Conservation (phyloP, 2,888 invertebrate genomes). For the Halictus quadricinctus region DNA sequence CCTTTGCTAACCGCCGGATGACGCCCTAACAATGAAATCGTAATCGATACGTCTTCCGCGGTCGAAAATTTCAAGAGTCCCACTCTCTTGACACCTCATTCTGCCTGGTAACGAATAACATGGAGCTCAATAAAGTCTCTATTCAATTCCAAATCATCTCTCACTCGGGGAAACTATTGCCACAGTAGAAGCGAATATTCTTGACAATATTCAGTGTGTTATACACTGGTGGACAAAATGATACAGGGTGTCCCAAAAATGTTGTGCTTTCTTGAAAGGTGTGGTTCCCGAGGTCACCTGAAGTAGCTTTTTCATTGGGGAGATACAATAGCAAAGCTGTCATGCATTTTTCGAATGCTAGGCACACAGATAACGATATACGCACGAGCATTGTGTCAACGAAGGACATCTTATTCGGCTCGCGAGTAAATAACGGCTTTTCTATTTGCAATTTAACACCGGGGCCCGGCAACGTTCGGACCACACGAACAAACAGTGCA, state of each 20-base stretch:
- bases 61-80: not conserved
- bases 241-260: too few relatives aligned
- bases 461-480: not conserved
- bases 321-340: conserved; percentile 12
- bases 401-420: conserved; percentile 15
- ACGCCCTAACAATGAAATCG: conserved; percentile 27
- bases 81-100: not conserved
- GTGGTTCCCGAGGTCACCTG: too few relatives aligned
- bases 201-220: not conserved
- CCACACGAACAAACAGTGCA: not conserved
- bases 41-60: conserved; percentile 45
- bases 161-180: too few relatives aligned
- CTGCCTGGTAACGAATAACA: not conserved
- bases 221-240: not conserved
- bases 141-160: too few relatives aligned
- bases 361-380: conserved; percentile 5
- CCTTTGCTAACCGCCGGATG: conserved; percentile 2
- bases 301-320: too few relatives aligned
- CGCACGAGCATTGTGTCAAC: conserved; percentile 31
- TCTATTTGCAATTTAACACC: not conserved
- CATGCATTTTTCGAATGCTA: conserved; percentile 22
- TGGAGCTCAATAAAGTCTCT: not conserved
- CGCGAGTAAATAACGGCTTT: conserved; percentile 9
- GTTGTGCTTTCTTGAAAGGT: too few relatives aligned
- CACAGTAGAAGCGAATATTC: not conserved